These are phyloP conservation scores for Nothobranchius furzeri DNA, from an alignment of 2,113 vertebrate genomes.

Conservation along the genomic window DNA sequence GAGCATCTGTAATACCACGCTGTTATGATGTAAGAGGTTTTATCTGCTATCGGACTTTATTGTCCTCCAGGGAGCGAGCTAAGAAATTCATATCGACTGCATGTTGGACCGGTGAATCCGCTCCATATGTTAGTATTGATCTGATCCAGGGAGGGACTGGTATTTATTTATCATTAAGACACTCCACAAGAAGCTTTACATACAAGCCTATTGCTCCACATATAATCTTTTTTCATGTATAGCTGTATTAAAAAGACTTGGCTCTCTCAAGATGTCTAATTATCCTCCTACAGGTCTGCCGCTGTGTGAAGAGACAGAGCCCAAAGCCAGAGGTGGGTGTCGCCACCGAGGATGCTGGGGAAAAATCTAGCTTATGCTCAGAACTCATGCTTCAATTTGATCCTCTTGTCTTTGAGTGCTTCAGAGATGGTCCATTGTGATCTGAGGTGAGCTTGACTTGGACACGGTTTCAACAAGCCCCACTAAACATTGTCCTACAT, in stretches of 20 bases:
- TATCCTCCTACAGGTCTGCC: conserved; percentile 42
- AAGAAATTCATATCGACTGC: conserved; percentile 10
- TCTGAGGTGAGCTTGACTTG: conserved; percentile 12
- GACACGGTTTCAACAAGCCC: neutral
- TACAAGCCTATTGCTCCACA: conserved; percentile 13
- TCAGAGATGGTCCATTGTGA: neutral
- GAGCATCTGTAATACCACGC: conserved; percentile 1
- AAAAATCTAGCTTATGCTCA: neutral
- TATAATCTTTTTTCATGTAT: conserved; percentile 4
- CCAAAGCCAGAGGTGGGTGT: conserved; percentile 15
- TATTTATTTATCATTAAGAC: conserved; percentile 6
- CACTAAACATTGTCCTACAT: conserved; percentile 2
- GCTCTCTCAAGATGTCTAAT: conserved; percentile 44
- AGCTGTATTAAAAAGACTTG: conserved; percentile 20
- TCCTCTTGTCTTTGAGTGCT: conserved; percentile 15
- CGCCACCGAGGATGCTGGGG: neutral
- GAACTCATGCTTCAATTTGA: neutral
- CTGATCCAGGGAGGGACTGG: neutral
- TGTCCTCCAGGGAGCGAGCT: conserved; percentile 10
- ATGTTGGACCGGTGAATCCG: neutral
- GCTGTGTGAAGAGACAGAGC: conserved; percentile 14
- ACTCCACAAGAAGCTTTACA: neutral
- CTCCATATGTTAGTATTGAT: conserved; percentile 2
- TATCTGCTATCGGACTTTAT: conserved; percentile 18
- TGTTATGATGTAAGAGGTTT: conserved; percentile 25